phyloP scores from a whole-genome alignment of 2,888 invertebrate genomes.

The Rhopalosiphum nymphaeae region DNA sequence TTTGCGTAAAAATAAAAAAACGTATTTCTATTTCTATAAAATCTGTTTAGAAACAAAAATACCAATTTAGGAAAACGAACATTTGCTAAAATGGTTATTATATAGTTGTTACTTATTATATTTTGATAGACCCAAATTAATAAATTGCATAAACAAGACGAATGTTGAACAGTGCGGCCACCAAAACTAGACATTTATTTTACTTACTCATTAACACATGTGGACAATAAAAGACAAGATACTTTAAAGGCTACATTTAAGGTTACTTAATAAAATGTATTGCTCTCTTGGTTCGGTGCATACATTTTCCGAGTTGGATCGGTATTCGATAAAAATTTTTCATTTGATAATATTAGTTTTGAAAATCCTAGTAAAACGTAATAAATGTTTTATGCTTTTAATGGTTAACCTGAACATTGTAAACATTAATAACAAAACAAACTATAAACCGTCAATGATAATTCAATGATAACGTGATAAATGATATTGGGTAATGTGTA shows the following conservation, averaged over 20 bases:
- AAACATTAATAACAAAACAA: neutral
- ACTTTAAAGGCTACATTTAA: neutral
- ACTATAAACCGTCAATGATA: neutral
- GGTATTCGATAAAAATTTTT: neutral
- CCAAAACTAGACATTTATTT: neutral
- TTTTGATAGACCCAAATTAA: slow-evolving; percentile 10
- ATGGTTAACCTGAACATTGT: neutral
- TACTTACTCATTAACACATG: neutral
- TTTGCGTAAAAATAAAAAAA: neutral
- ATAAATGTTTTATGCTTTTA: neutral
- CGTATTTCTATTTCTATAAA: neutral
- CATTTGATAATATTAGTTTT: neutral
- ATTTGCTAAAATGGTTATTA: neutral
- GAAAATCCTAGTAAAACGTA: neutral
- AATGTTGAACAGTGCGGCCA: neutral
- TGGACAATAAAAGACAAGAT: neutral
- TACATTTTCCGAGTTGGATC: neutral
- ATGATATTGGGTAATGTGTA: neutral
- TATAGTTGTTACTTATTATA: neutral
- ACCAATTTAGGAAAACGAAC: neutral
- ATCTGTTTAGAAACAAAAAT: neutral
- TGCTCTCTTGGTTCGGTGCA: neutral
- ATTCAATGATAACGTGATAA: neutral
- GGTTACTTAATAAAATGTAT: neutral
- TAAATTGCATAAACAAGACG: slow-evolving; percentile 29